phyloP scores from a whole-genome alignment of 2,888 invertebrate genomes.

The Ganaspis brasiliensis region DNA sequence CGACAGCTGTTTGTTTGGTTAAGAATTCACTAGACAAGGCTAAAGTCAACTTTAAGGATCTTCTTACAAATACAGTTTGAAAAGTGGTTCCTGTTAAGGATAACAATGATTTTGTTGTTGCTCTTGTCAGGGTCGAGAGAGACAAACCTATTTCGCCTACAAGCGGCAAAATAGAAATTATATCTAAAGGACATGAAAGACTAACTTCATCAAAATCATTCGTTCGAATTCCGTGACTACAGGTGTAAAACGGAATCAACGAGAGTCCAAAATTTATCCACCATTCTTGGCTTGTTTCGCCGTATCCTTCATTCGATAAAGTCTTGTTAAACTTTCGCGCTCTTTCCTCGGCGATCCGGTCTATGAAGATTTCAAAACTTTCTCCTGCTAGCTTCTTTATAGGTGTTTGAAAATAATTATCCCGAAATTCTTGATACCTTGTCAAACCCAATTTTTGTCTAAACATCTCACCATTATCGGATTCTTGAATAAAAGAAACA shows the following conservation, averaged over 20 bases:
- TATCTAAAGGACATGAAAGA: not conserved
- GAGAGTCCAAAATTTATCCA: not conserved
- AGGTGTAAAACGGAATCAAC: not conserved
- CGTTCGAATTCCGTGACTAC: not conserved
- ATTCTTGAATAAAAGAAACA: not conserved
- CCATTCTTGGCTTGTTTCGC: not conserved
- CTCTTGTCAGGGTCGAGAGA: not conserved
- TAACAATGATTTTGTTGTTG: not conserved
- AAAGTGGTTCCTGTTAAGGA: not conserved
- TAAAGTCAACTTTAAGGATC: not conserved
- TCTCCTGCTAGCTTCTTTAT: not conserved
- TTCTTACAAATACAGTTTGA: not conserved
- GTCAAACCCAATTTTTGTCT: no score
- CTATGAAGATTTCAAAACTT: not conserved
- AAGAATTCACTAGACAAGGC: not conserved
- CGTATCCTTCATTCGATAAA: not conserved
- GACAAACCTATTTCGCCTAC: not conserved
- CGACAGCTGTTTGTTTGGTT: not conserved
- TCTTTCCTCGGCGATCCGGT: not conserved
- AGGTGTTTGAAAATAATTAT: no score
- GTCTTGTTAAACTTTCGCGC: not conserved
- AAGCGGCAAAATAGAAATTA: not conserved
- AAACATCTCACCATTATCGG: no score
- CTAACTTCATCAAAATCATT: not conserved
- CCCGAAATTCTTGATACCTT: no score